Conservation (phyloP, 2,888 invertebrate genomes). For the Dione juno region DNA sequence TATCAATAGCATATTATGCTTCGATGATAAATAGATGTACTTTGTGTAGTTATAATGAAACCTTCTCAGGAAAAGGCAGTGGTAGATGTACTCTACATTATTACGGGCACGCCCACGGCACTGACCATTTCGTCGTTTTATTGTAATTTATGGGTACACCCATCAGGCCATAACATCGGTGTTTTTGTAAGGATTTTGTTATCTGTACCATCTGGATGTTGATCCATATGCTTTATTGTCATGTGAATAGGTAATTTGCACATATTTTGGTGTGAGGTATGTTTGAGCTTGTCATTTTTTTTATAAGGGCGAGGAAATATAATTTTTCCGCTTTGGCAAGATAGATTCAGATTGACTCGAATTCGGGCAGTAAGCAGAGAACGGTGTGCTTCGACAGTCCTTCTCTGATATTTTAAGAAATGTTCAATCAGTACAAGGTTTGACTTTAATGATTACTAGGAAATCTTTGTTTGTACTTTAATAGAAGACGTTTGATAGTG, state of each 20-base stretch:
- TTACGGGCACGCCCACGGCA: constrained; percentile 41
- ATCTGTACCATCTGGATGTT: constrained; percentile 26
- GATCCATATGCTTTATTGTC: constrained; percentile 12
- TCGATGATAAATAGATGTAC: not conserved
- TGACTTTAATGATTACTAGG: too few relatives aligned
- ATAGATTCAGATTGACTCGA: too few relatives aligned
- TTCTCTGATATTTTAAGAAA: too few relatives aligned
- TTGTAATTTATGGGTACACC: constrained; percentile 44
- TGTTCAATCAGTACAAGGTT: too few relatives aligned
- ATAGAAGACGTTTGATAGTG: too few relatives aligned
- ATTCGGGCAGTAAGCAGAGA: too few relatives aligned
- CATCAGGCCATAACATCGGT: constrained; percentile 19
- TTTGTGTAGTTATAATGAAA: not conserved
- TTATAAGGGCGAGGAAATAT: too few relatives aligned
- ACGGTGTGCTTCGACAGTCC: too few relatives aligned
- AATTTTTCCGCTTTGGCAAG: too few relatives aligned
- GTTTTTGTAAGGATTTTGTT: constrained; percentile 22
- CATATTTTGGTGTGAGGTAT: not conserved
- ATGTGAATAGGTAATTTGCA: not conserved
- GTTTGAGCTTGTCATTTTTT: not conserved
- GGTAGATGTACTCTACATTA: constrained; percentile 29
- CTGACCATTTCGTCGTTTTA: constrained; percentile 37
- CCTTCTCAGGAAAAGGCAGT: constrained; percentile 13
- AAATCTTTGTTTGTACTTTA: too few relatives aligned
- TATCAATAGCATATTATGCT: not conserved